Evolutionary conservation across 2,113 vertebrate species (phyloP), one percentile per base, ranked within the genome.

Genomic region (Irena cyanogastra): DNA sequence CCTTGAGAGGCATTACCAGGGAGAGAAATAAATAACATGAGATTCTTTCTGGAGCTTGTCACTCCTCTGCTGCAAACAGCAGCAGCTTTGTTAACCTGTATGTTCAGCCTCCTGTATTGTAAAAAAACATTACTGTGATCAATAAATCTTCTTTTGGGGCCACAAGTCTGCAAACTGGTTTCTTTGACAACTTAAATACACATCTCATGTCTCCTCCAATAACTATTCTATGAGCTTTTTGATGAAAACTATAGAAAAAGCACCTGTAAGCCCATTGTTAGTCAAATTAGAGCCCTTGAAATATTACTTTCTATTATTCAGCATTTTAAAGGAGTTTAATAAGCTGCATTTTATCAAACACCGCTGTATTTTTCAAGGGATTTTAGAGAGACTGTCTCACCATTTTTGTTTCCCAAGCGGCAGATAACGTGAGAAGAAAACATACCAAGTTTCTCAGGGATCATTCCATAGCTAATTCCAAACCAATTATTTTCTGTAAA

Each of bases 251-350:
- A 45, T 10, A 83, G 81, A 94, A 91, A 87, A 92, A 77, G 50
- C 75, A 96, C 75, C 74, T 18, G 30, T 86, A 85, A 95, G 54
- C 19, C 45, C 79, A 83, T 20, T 92, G 87, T 83, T 50, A 93
- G 66, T 57, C 78, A 91, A 84, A 41, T 79, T 63, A 90, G 47
- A 90, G 71, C 42, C 27, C 72, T 77, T 77, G 59, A 91, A 91
- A 70, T 80, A 76, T 27, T 85, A 44, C 49, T 49, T 82, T 79
- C 64, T 84, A 69, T 53, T 72, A 94, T 92, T 52, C 56, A n/a
- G 7, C 33, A 44, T 88, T 90, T 90, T 17, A 85, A 75, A 88
- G 50, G 47, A 66, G 21, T 84, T 92, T 68, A 94, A 79, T 71
- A 90, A 80, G 72, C 57, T 61, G 47, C 37, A 61, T 84, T 89